Conservation (phyloP, 2,113 vertebrate genomes). For the Rhinogobius similis region DNA sequence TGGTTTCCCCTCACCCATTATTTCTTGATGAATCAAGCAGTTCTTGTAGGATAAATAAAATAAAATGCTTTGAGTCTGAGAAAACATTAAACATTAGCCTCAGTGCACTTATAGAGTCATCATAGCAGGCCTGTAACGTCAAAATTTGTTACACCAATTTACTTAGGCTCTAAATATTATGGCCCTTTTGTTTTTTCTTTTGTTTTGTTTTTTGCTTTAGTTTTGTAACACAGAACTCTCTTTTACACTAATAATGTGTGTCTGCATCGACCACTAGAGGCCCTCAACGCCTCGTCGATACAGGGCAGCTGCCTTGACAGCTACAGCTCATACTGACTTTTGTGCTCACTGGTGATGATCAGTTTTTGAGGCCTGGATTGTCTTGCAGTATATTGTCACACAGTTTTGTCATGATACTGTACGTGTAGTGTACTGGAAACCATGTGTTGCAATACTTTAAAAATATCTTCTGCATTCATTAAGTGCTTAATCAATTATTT, state of each 20-base stretch:
- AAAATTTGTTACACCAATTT: neutral
- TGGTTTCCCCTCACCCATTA: neutral
- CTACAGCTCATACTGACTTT: neutral
- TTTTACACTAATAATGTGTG: no score
- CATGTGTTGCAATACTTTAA: no score
- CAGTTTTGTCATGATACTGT: no score
- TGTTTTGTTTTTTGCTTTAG: neutral
- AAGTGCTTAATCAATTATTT: no score
- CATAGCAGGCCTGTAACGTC: neutral
- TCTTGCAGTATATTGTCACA: no score
- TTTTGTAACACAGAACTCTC: neutral
- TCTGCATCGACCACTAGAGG: constrained; percentile 49
- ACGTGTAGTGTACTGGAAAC: no score
- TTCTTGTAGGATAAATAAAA: neutral
- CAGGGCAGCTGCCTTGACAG: neutral
- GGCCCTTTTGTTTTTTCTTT: neutral
- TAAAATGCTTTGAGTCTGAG: neutral
- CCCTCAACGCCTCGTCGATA: constrained; percentile 26
- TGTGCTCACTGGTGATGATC: neutral
- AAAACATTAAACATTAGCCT: neutral
- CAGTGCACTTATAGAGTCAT: neutral
- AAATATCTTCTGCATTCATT: no score
- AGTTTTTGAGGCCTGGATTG: neutral
- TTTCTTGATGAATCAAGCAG: neutral
- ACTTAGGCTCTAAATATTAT: neutral